These are phyloP conservation scores for Poecilus cupreus DNA, from an alignment of 2,888 invertebrate genomes.

Conservation along the genomic window DNA sequence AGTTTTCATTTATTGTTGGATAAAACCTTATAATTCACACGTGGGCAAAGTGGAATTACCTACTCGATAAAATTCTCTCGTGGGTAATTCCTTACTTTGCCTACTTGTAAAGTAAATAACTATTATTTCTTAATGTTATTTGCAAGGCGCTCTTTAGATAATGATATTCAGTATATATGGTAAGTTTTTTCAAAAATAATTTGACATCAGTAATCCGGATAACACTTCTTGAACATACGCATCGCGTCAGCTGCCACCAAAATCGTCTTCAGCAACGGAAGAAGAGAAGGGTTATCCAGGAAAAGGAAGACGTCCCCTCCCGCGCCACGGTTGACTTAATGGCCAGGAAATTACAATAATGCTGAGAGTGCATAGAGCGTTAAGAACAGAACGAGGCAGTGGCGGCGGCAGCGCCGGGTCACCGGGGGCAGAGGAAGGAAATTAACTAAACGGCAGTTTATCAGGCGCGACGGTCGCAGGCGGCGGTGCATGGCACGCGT, in stretches of 20 bases:
- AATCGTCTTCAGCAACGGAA: background rate
- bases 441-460: constrained; percentile 62
- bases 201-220: too few relatives aligned
- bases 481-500: too few relatives aligned
- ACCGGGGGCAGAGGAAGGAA: constrained; percentile 62
- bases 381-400: constrained; percentile 62
- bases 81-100: too few relatives aligned
- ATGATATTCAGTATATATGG: too few relatives aligned
- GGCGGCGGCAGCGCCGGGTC: constrained; percentile 22
- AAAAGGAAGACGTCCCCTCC: background rate
- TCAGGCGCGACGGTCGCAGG: constrained; percentile 43
- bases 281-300: constrained; percentile 37
- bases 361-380: constrained; percentile 65
- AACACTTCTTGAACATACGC: background rate
- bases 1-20: too few relatives aligned
- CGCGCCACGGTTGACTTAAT: constrained; percentile 64
- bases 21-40: too few relatives aligned
- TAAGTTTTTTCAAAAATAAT: too few relatives aligned
- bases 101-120: too few relatives aligned
- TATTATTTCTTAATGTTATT: too few relatives aligned
- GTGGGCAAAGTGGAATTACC: too few relatives aligned
- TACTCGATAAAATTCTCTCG: too few relatives aligned
- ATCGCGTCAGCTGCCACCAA: background rate
- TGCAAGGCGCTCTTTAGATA: too few relatives aligned
- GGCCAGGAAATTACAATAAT: constrained; percentile 68